Evolutionary conservation across 2,113 vertebrate genomes (phyloP), one percentile per base, ranked within the genome.

Genomic region (Syngnathus typhle): DNA sequence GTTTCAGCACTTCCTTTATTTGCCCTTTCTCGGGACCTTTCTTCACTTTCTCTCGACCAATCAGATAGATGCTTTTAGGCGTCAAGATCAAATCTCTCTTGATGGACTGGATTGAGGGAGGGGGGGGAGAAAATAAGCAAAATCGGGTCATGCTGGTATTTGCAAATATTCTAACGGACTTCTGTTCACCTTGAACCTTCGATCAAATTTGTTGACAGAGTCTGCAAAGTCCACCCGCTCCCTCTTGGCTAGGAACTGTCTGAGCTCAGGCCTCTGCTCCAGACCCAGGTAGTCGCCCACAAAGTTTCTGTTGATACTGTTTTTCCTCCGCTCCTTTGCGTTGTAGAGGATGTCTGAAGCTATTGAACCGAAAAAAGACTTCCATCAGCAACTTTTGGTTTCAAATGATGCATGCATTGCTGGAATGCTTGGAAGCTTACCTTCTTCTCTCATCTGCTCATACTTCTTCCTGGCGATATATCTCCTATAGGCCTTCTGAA

Each of bases 291-390:
- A 99, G 81, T 99, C 97, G 0, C 97, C 97, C 0, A 99, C 94
- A 0, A 99, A 99, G 84, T 99, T 99, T 71, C 97, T 90, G 85
- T 99, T 99, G 86, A 99, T 96, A 87, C 96, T 99, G 84, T 99
- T 98, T 70, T 87, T 92, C 72, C 96, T 72, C 7, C 96, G 72
- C 80, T 99, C 96, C 71, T 99, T 99, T 70, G 91, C 94, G 87
- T 96, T 95, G 87, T 95, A 94, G 66, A 98, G 90, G 89, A 99
- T 98, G 82, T 94, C 93, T 58, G 95, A 97, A 1, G 97, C 97
- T 99, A 84, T 6, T 55, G 23, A 3, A 18, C 54, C 61, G 74
- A n/a, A 38, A 68, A 32, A 32, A 32, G 3, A 3, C 27, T 32
- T 32, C 27, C 27, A 32, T 32, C 27, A 32, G 27, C 27, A 32